Evolutionary conservation across 2,888 invertebrate genomes (phyloP).

Genomic region (Orthosia gracilis): DNA sequence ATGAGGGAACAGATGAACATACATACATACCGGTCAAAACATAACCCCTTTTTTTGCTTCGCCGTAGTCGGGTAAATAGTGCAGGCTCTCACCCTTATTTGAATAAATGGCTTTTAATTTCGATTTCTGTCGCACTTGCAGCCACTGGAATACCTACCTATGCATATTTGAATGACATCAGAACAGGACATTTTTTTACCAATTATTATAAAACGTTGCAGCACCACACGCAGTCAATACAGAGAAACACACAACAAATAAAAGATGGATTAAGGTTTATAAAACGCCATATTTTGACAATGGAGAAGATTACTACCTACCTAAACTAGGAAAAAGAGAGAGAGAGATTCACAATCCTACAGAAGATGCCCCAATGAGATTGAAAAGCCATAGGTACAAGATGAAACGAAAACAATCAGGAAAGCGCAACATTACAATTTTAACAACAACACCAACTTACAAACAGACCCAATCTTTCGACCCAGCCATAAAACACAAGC

Average conservation of each 20-base stretch:
- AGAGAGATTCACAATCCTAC: neutral
- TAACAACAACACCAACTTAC: neutral
- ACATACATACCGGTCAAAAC: no score
- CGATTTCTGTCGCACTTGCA: constrained; percentile 57
- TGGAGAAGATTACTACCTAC: constrained; percentile 17
- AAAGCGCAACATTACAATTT: neutral
- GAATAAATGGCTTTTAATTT: no score
- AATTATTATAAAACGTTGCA: neutral
- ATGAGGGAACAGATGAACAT: no score
- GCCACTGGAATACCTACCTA: constrained; percentile 25
- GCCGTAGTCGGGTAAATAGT: no score
- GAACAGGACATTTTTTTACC: no score
- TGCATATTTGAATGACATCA: no score
- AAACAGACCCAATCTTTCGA: neutral
- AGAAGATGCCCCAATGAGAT: neutral
- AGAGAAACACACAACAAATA: constrained; percentile 32
- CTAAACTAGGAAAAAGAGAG: neutral
- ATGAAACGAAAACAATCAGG: neutral
- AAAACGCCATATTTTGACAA: constrained; percentile 59
- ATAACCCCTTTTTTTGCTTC: no score
- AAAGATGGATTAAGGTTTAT: constrained; percentile 26
- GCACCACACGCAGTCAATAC: constrained; percentile 21
- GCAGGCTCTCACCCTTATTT: no score
- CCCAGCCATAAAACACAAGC: neutral
- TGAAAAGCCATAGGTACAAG: no score